phyloP scores from a whole-genome alignment of 2,113 vertebrate species.

The Taurulus bubalis region DNA sequence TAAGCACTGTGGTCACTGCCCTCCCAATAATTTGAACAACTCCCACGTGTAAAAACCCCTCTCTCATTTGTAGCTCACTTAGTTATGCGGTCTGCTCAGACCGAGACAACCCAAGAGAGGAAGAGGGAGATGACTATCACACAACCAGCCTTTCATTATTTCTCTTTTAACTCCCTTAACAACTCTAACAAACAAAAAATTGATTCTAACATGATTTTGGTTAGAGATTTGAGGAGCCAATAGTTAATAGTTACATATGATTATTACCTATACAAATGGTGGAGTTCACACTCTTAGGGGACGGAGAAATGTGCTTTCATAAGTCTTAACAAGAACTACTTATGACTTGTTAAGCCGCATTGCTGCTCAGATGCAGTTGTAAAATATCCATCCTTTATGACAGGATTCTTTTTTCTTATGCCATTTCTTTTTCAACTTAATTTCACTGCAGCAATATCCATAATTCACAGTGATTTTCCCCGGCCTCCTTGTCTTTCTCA shows the following conservation, averaged over 20 bases:
- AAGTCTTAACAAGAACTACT: constrained; percentile 62
- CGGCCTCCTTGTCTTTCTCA: constrained; percentile 66
- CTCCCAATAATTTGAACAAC: constrained; percentile 61
- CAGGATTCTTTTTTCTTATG: constrained; percentile 11
- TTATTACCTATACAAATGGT: constrained; percentile 48
- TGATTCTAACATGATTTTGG: constrained; percentile 18
- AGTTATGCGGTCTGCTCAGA: constrained; percentile 42
- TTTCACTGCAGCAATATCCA: constrained; percentile 70
- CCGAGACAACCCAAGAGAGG: constrained; percentile 15
- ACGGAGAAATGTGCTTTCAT: constrained; percentile 55
- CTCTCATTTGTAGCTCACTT: constrained; percentile 63
- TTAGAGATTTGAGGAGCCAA: constrained; percentile 40
- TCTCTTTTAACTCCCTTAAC: constrained; percentile 35
- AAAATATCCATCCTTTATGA: constrained; percentile 59
- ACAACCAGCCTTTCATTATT: constrained; percentile 29
- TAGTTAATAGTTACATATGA: constrained; percentile 59
- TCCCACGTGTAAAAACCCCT: constrained; percentile 51
- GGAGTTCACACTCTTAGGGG: constrained; percentile 22
- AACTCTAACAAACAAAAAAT: constrained; percentile 34
- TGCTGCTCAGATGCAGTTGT: constrained; percentile 67
- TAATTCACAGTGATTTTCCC: constrained; percentile 66
- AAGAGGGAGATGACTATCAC: not conserved
- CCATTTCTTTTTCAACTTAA: constrained; percentile 73
- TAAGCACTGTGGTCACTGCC: constrained; percentile 71
- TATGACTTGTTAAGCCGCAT: constrained; percentile 67